Evolutionary conservation across 2,888 invertebrate species (phyloP).

Genomic region (Ceraclea dissimilis): DNA sequence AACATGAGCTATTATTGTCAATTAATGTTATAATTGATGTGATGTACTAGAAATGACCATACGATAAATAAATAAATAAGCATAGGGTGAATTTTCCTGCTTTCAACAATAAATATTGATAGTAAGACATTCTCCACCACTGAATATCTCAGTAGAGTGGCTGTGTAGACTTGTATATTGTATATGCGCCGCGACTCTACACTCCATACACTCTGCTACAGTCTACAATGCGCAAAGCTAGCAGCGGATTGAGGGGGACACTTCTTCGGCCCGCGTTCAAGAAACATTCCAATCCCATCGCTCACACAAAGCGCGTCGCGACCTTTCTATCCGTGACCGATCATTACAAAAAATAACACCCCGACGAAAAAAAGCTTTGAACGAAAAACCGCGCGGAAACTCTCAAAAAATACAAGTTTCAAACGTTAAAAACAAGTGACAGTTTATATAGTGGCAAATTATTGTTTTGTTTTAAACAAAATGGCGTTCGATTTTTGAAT

Average conservation of each 20-base stretch:
- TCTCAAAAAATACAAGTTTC: neutral
- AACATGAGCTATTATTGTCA: too few relatives aligned
- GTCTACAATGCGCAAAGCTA: neutral
- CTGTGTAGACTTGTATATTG: neutral
- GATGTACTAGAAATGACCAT: too few relatives aligned
- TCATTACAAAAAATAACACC: neutral
- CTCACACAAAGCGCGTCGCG: neutral
- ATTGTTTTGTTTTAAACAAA: neutral
- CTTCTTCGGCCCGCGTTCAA: neutral
- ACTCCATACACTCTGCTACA: neutral
- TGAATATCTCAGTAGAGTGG: too few relatives aligned
- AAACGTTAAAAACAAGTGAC: neutral
- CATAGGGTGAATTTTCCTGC: too few relatives aligned
- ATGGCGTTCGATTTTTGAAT: neutral
- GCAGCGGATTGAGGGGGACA: neutral
- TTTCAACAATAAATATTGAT: too few relatives aligned
- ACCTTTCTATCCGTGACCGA: neutral
- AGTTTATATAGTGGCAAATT: neutral
- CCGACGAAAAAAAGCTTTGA: neutral
- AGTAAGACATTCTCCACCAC: too few relatives aligned
- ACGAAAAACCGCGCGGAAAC: neutral
- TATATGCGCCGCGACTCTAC: neutral
- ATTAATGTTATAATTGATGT: too few relatives aligned
- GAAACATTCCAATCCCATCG: neutral
- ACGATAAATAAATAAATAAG: too few relatives aligned